Base-by-base conservation (phyloP, 2,797 vertebrate species). In the Cyprinella venusta region DNA sequence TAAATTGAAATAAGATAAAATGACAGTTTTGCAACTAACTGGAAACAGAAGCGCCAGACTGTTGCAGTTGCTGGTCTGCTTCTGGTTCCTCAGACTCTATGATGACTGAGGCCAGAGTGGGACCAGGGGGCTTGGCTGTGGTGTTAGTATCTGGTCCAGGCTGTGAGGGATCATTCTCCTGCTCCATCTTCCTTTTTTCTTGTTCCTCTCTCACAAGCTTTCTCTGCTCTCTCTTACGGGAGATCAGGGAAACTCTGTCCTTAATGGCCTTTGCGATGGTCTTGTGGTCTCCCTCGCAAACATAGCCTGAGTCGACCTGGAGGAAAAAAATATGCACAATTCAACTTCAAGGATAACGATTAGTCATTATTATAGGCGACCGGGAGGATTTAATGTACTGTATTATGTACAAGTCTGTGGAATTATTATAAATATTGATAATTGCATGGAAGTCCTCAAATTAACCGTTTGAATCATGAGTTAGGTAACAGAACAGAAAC, bases 241-340 rank as follows among this genome's bases (percentile, higher is more conserved):
- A 96, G 88, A 99, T 99, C 87, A 99, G 92, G 81, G 98, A 97
- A 30, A 98, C 98, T 81, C 98, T 95, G 92, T 99, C 98, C 92
- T 98, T 99, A 91, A 99, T 98, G 72, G 98, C 98, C 93, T 99
- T 99, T 0, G 98, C 97, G 90, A 99, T 99, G 30, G 97, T 99
- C 93, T 99, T 99, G 90, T 98, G 97, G 93, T 99, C 98, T 48
- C 97, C 97, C 85, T 99, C 98, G 82, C 94, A 98, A 88, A 99
- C 96, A 90, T 98, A 99, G 64, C 98, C 97, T 79, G 97, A 99
- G 76, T 99, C 98, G 84, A 99, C 98, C 98, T 99, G 88, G 36
- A 21, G 19, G 12, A 36, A 59, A 76, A 54, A 36, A 40, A 18
- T 15, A 48, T 4, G 7, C 2, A 4, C n/a, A 65, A 72, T 24